Evolutionary conservation across 2,113 vertebrate species (phyloP).

Genomic region (Morone chrysops): DNA sequence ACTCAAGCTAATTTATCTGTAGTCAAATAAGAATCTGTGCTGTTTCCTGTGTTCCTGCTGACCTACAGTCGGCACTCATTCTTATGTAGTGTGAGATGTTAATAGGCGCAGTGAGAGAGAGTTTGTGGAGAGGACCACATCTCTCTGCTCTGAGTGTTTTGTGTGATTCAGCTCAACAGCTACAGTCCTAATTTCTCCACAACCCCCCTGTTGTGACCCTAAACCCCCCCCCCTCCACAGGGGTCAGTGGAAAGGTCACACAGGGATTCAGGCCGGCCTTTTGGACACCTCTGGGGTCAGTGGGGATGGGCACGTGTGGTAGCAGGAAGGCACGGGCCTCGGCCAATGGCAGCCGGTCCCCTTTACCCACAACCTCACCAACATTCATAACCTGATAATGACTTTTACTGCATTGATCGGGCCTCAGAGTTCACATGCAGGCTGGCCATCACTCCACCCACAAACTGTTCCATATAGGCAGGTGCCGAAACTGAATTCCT

Average conservation of each 20-base stretch:
- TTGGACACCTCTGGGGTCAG: slow-evolving; percentile 79
- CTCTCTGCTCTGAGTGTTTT: slow-evolving; percentile 46
- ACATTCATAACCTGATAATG: slow-evolving; percentile 80
- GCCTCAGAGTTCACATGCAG: slow-evolving; percentile 49
- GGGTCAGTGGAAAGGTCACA: slow-evolving; percentile 81
- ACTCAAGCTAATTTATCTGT: not conserved
- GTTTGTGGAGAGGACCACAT: not conserved
- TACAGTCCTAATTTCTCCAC: slow-evolving; percentile 44
- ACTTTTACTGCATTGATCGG: slow-evolving; percentile 81
- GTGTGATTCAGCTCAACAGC: slow-evolving; percentile 52
- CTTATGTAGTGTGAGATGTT: not conserved
- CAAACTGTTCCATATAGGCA: slow-evolving; percentile 68
- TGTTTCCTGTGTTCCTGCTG: not conserved
- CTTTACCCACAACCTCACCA: slow-evolving; percentile 51
- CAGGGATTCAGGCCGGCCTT: slow-evolving; percentile 70
- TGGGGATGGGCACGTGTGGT: slow-evolving; percentile 71
- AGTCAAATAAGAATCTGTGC: not conserved
- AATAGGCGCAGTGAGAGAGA: not conserved
- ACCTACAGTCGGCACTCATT: slow-evolving; percentile 1
- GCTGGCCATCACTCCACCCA: slow-evolving; percentile 54
- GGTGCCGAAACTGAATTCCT: slow-evolving; percentile 63
- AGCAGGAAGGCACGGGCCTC: slow-evolving; percentile 43
- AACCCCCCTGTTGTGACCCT: slow-evolving; percentile 51
- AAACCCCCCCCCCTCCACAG: slow-evolving; percentile 54
- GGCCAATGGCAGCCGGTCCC: slow-evolving; percentile 61